These are phyloP conservation scores for Gulo gulo DNA, from an alignment of 2,113 vertebrate genomes.

Conservation along the genomic window DNA sequence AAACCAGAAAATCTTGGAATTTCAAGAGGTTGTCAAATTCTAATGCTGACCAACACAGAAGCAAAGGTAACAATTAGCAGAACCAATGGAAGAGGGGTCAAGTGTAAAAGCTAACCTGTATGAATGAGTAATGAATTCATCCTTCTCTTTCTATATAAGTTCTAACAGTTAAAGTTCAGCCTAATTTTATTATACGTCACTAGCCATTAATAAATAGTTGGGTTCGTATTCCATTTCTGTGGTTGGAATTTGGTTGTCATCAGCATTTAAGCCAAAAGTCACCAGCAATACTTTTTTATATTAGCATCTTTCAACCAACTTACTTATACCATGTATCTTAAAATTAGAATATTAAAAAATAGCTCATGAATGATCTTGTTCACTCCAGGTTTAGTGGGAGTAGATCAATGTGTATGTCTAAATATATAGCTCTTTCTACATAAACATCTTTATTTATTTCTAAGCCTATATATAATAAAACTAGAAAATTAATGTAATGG, in stretches of 20 bases:
- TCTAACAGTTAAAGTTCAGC: not conserved
- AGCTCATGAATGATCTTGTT: slow-evolving; percentile 33
- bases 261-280: not conserved
- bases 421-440: not conserved
- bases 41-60: not conserved
- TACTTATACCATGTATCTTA: not conserved
- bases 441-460: not conserved
- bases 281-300: not conserved
- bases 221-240: not conserved
- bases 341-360: slow-evolving; percentile 19
- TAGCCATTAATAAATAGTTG: not conserved
- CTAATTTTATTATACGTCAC: not conserved
- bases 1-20: not conserved
- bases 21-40: not conserved
- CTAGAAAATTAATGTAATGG: not conserved
- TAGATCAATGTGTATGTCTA: not conserved
- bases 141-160: not conserved
- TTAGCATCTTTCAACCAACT: not conserved
- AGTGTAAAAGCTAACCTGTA: not conserved
- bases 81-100: not conserved
- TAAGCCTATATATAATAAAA: not conserved
- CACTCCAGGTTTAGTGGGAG: not conserved
- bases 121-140: not conserved
- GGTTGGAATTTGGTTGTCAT: not conserved
- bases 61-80: not conserved